Conservation (phyloP, 2,113 vertebrate species). For the Chunga burmeisteri region DNA sequence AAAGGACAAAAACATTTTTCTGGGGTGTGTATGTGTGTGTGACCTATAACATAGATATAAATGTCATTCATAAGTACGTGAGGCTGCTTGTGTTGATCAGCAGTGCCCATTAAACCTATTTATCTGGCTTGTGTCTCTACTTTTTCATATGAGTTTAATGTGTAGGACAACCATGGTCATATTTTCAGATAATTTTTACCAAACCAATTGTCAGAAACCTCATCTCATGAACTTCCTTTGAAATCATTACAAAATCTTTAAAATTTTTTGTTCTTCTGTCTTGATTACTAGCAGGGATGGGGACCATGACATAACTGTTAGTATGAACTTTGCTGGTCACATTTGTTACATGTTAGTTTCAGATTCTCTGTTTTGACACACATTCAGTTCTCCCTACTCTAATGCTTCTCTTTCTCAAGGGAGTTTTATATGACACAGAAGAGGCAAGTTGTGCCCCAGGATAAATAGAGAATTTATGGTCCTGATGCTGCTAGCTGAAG, state of each 20-base stretch:
- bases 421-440: background rate
- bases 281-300: background rate
- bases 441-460: background rate
- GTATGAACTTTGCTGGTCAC: background rate
- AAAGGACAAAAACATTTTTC: background rate
- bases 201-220: background rate
- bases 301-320: background rate
- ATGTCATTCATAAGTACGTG: background rate
- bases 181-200: background rate
- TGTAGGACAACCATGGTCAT: background rate
- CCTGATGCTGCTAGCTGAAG: background rate
- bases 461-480: background rate
- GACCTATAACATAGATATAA: background rate
- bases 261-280: background rate
- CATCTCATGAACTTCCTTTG: background rate
- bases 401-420: background rate
- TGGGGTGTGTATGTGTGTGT: accelerated
- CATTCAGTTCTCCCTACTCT: background rate
- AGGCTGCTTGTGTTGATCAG: background rate
- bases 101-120: background rate
- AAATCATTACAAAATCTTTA: background rate
- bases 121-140: background rate
- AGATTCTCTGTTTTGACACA: background rate
- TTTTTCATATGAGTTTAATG: background rate
- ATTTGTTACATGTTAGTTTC: accelerated